These are phyloP conservation scores for Heliocidaris tuberculata DNA, from an alignment of 35 echinoderm and acorn worm genomes.

Conservation along the genomic window DNA sequence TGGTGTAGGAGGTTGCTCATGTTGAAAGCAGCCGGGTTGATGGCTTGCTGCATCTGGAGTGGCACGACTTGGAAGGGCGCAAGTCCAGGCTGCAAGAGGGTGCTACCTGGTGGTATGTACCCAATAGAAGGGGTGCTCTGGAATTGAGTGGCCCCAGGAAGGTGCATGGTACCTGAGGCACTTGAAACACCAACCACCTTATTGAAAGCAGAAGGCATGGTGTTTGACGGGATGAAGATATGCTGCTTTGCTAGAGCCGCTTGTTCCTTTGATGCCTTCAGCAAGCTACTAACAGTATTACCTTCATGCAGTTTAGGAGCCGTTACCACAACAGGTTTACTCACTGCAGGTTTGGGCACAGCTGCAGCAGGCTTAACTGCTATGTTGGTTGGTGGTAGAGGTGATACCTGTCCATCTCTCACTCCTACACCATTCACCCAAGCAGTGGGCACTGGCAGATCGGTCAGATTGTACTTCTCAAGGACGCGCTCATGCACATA, in stretches of 20 bases:
- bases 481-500: slow-evolving; percentile 84
- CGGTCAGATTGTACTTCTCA: slow-evolving; percentile 68
- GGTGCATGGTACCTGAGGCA: slow-evolving; percentile 9
- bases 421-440: slow-evolving; percentile 57
- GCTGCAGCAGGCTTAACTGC: slow-evolving; percentile 28
- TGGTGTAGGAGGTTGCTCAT: slow-evolving; percentile 32
- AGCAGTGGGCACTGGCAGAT: slow-evolving; percentile 65
- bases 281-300: not conserved
- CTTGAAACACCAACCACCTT: not conserved
- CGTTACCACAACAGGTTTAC: slow-evolving; percentile 11
- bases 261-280: not conserved
- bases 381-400: slow-evolving; percentile 43
- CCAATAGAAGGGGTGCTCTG: not conserved
- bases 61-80: slow-evolving; percentile 9
- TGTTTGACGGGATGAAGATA: slow-evolving; percentile 13
- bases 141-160: not conserved
- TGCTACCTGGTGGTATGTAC: not conserved
- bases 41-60: not conserved
- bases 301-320: not conserved
- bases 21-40: not conserved
- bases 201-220: slow-evolving; percentile 25
- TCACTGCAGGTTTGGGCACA: not conserved
- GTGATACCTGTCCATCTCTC: slow-evolving; percentile 4
- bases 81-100: slow-evolving; percentile 23
- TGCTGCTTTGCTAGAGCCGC: not conserved